A percentile compares a stretch with the other conserved stretches of the same genome.
These are phyloP conservation scores for Pedetes capensis DNA, from an alignment of 2,113 vertebrate genomes.

Conservation along the genomic window DNA sequence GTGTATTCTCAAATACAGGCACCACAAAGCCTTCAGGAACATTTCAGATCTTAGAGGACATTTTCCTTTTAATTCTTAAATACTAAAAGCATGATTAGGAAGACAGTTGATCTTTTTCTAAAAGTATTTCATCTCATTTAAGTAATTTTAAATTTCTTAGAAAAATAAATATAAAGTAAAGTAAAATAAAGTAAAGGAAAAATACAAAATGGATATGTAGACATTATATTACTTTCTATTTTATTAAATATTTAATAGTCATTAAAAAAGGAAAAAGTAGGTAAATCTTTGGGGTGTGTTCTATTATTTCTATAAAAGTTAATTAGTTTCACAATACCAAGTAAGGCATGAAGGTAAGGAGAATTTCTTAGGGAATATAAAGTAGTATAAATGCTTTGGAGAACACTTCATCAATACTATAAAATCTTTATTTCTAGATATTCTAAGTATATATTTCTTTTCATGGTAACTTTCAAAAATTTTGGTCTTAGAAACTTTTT, in stretches of 20 bases:
- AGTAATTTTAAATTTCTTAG: background rate
- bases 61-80: background rate
- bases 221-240: background rate
- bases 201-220: background rate
- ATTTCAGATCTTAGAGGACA: background rate
- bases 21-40: background rate
- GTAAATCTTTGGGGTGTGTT: background rate
- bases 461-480: background rate
- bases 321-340: background rate
- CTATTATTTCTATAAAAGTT: background rate
- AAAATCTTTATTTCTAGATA: background rate
- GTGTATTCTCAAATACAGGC: background rate
- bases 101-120: background rate
- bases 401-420: background rate
- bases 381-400: background rate
- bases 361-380: background rate
- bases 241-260: background rate
- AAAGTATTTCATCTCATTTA: background rate
- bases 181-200: background rate
- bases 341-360: too few relatives aligned
- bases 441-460: background rate
- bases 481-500: background rate
- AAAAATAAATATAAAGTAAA: background rate
- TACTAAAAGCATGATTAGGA: background rate
- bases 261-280: background rate